Evolutionary conservation across 2,797 vertebrate species (phyloP), one percentile per base, ranked within the genome.

Genomic region (Rhodeus uyekii): DNA sequence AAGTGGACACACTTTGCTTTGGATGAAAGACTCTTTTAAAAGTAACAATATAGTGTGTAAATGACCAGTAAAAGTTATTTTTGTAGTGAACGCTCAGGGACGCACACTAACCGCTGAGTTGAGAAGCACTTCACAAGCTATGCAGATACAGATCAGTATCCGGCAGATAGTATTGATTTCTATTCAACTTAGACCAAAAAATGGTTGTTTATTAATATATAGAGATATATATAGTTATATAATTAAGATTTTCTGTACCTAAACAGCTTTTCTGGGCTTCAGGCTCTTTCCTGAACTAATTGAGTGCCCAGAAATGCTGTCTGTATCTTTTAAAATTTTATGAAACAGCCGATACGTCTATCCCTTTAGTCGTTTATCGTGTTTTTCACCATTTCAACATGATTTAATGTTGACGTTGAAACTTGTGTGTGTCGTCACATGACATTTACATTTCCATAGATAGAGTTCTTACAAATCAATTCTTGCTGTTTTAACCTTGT

Each of bases 81-180:
- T 87, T 87, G 60, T 84, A 84, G 44, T 8, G 36, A 82, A 75
- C 13, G 50, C 82, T 86, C 84, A 86, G 80, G 68, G 72, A 80
- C 29, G 14, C 24, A n/a, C 14, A 29, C 7, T n/a, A 53, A 73
- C 46, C 46, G 16, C 29, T 50, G n/a, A 32, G 77, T 9, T 60
- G 4, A 46, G n/a, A 69, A 60, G 65, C 36, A 80, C 64, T 80
- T 79, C 24, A 71, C 50, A 44, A 71, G 13, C 38, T 60, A 79
- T 42, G 64, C 64, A 42, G 77, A 29, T 38, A 39, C 24, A 68
- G 18, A 42, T n/a, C 36, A 29, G 9, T 42, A 34, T 53, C n/a
- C 36, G 69, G 78, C 48, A 58, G n/a, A 32, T 12, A 2, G 6
- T 5, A 22, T 13, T 5, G 7, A 58, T 55, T 22, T 39, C 22